Percentiles rank a stretch among this genome's conserved stretches.
Conservation (phyloP, 2,797 vertebrate genomes). For the Gambusia yucatana region DNA sequence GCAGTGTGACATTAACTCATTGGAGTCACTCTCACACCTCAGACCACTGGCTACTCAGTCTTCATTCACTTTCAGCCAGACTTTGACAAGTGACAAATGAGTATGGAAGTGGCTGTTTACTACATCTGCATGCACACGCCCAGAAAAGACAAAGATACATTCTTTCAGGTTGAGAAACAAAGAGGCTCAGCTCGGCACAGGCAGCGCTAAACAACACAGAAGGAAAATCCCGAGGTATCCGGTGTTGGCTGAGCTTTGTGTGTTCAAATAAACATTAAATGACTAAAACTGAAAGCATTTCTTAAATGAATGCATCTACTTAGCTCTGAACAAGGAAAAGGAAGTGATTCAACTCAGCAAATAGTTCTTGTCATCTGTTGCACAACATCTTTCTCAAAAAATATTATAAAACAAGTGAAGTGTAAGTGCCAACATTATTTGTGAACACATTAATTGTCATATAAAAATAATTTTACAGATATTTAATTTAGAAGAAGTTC, state of each 20-base stretch:
- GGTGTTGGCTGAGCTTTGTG: neutral
- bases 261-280: slow-evolving; percentile 4
- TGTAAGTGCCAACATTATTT: neutral
- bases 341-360: neutral
- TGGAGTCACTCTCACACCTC: slow-evolving; percentile 67
- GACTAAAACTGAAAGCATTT: slow-evolving; percentile 1
- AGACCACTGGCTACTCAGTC: slow-evolving; percentile 43
- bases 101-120: slow-evolving; percentile 43
- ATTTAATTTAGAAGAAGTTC: neutral
- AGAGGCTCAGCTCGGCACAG: slow-evolving; percentile 5
- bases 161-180: slow-evolving; percentile 27
- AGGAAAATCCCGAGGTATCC: slow-evolving; percentile 20
- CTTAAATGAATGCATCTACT: neutral
- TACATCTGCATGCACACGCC: slow-evolving; percentile 8
- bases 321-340: neutral
- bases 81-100: slow-evolving; percentile 60
- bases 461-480: neutral
- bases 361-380: neutral
- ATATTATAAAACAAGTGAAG: neutral
- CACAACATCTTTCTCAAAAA: neutral
- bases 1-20: slow-evolving; percentile 69
- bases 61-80: slow-evolving; percentile 54
- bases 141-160: slow-evolving; percentile 7
- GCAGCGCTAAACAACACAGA: neutral
- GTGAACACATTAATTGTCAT: neutral